A percentile compares a stretch with the other conserved stretches of the same genome.
Evolutionary conservation across 2,888 invertebrate genomes (phyloP).

Genomic region (Galeruca laticollis): DNA sequence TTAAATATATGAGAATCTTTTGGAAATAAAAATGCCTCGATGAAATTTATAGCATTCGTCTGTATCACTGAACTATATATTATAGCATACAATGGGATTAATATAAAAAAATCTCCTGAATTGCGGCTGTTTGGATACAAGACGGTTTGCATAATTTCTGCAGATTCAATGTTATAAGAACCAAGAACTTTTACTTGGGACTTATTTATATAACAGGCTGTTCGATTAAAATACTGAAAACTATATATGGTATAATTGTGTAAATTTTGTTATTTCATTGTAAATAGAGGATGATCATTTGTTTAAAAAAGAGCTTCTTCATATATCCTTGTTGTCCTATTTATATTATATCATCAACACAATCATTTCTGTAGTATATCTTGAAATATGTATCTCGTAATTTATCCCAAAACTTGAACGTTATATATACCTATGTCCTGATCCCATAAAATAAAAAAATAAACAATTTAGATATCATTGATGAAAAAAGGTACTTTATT

Average conservation of each 20-base stretch:
- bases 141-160: conserved; percentile 54
- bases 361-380: no score
- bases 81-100: conserved; percentile 64
- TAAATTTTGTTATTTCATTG: no score
- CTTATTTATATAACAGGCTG: conserved; percentile 9
- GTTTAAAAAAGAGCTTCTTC: no score
- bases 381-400: no score
- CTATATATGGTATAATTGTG: neutral
- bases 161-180: conserved; percentile 44
- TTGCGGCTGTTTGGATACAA: conserved; percentile 52
- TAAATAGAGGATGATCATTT: no score
- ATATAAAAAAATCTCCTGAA: conserved; percentile 57
- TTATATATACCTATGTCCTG: no score
- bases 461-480: no score
- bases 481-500: no score
- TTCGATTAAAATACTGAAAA: conserved; percentile 1
- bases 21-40: conserved; percentile 59
- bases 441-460: no score
- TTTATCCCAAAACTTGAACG: no score
- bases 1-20: conserved; percentile 55
- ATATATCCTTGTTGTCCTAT: no score
- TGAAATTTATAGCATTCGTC: conserved; percentile 61
- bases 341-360: no score
- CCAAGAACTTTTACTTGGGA: conserved; percentile 22
- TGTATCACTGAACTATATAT: conserved; percentile 64